A percentile compares a stretch with the other conserved stretches of the same genome.
Evolutionary conservation across 92 coral and sea anemone species (phyloP).

Genomic region (Desmophyllum pertusum): DNA sequence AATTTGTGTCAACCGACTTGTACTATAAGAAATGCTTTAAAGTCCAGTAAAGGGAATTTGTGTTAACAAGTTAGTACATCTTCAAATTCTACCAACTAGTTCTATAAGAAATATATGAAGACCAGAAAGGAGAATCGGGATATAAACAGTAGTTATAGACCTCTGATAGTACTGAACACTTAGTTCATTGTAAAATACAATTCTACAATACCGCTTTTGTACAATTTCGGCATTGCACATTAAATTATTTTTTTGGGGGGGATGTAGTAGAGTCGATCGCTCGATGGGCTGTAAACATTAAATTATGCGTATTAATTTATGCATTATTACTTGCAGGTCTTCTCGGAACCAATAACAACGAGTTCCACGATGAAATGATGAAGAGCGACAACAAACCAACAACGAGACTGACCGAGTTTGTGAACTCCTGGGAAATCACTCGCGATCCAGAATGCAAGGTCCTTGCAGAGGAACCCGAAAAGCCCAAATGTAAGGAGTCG

Average conservation of each 20-base stretch:
- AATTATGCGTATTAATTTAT: neutral
- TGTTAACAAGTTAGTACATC: neutral
- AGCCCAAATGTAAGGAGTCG: slow-evolving; percentile 49
- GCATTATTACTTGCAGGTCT: slow-evolving; percentile 57
- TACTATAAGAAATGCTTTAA: neutral
- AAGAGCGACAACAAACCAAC: slow-evolving; percentile 66
- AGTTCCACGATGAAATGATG: slow-evolving; percentile 83
- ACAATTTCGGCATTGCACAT: no score
- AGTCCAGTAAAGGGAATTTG: neutral
- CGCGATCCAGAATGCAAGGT: slow-evolving; percentile 75
- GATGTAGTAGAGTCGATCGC: no score
- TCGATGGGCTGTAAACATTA: no score
- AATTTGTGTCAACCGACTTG: no score
- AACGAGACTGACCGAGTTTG: slow-evolving; percentile 74
- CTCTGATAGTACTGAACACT: no score
- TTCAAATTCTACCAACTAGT: neutral
- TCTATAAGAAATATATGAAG: neutral
- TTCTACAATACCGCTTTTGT: no score
- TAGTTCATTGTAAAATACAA: no score
- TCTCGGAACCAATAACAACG: slow-evolving; percentile 99
- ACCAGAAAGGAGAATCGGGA: neutral
- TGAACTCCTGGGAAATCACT: slow-evolving; percentile 93
- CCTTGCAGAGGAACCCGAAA: slow-evolving; percentile 4
- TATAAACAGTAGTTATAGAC: no score
- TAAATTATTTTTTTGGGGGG: no score